A percentile compares a stretch with the other conserved stretches of the same genome.
phyloP scores from a whole-genome alignment of 23 tunicate genomes.

The Clavelina lepadiformis region DNA sequence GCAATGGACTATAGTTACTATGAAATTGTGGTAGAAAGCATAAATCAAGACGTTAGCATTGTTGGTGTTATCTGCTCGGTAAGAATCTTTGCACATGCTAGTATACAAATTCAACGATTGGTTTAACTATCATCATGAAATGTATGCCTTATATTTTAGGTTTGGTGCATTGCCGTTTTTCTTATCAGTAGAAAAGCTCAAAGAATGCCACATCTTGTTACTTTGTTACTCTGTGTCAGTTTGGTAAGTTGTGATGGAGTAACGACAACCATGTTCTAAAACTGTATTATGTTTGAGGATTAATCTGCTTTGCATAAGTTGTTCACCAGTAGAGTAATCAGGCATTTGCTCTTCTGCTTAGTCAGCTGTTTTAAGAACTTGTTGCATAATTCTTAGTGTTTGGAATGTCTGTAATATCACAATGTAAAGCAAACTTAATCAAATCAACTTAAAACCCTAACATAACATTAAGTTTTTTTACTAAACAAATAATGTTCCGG shows the following conservation, averaged over 20 bases:
- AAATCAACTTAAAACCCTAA: too few species aligned
- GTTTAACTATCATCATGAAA: background rate
- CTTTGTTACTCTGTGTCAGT: slow-evolving; percentile 20
- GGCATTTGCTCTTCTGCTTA: too few species aligned
- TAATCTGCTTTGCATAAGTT: too few species aligned
- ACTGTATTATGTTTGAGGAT: background rate
- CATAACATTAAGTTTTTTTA: too few species aligned
- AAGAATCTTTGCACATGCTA: slow-evolving; percentile 3
- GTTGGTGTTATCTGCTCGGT: slow-evolving; percentile 62
- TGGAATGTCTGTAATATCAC: too few species aligned
- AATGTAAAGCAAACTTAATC: too few species aligned
- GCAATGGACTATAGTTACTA: slow-evolving; percentile 41
- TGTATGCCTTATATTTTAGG: slow-evolving; percentile 11
- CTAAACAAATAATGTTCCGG: too few species aligned
- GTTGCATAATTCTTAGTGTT: too few species aligned
- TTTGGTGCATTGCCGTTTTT: slow-evolving; percentile 73
- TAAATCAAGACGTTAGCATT: slow-evolving; percentile 46
- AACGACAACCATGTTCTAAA: background rate
- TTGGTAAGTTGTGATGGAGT: slow-evolving; percentile 36
- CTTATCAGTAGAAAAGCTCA: slow-evolving; percentile 53
- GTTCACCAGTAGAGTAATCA: too few species aligned
- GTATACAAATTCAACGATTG: too few species aligned
- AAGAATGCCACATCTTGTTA: slow-evolving; percentile 64
- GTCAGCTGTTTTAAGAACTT: too few species aligned
- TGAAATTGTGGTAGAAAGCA: slow-evolving; percentile 14